A percentile compares a stretch with the other conserved stretches of the same genome.
Evolutionary conservation across 1,140 invertebrate genomes (phyloP).

Genomic region (Nephila pilipes): DNA sequence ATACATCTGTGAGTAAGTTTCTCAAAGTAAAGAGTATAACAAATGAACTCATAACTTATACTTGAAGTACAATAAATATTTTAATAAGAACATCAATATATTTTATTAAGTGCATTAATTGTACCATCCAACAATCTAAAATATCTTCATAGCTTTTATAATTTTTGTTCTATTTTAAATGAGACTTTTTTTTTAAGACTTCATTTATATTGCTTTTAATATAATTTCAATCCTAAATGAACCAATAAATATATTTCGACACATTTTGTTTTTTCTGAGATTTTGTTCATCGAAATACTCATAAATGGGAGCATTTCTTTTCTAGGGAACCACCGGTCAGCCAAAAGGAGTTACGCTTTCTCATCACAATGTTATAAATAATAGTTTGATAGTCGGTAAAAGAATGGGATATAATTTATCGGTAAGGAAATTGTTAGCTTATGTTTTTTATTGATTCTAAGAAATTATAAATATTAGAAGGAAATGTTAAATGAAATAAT

Average conservation of each 20-base stretch:
- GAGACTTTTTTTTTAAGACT: not conserved
- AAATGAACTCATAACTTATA: too few relatives aligned
- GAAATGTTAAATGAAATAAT: too few relatives aligned
- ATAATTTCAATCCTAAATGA: not conserved
- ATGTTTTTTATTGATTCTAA: too few relatives aligned
- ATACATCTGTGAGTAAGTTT: constrained; percentile 18
- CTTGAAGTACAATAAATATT: too few relatives aligned
- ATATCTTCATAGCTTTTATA: not conserved
- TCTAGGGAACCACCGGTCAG: constrained; percentile 89
- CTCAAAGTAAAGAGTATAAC: too few relatives aligned
- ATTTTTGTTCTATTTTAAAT: not conserved
- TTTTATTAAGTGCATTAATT: too few relatives aligned
- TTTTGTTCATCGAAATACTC: not conserved
- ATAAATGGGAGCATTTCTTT: not conserved
- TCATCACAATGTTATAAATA: constrained; percentile 93
- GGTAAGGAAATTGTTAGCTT: constrained; percentile 78
- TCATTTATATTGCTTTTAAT: not conserved
- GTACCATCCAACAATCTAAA: not conserved
- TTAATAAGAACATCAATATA: too few relatives aligned
- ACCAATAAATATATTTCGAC: not conserved
- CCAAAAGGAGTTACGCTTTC: constrained; percentile 93
- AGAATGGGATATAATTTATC: constrained; percentile 84
- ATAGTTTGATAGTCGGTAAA: constrained; percentile 86
- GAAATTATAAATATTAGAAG: too few relatives aligned
- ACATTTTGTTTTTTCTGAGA: not conserved